Percentiles rank a stretch among this genome's conserved stretches.
Evolutionary conservation across 2,113 vertebrate species (phyloP).

Genomic region (Lota lota): DNA sequence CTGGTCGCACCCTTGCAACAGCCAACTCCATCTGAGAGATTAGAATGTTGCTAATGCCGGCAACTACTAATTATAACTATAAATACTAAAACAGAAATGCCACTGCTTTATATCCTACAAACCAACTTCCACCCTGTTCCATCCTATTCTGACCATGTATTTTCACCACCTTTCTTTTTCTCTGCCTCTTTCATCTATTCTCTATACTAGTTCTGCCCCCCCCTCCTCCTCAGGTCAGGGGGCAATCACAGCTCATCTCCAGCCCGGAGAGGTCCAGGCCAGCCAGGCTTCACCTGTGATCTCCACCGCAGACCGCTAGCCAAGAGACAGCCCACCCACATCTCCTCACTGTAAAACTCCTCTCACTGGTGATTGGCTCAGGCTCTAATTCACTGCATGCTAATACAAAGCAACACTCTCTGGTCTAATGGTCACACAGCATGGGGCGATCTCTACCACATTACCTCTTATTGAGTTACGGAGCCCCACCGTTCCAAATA

Average conservation of each 20-base stretch:
- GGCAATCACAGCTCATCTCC: background rate
- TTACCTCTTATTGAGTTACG: slow-evolving; percentile 93
- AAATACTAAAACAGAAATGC: too few relatives aligned
- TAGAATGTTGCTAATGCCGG: too few relatives aligned
- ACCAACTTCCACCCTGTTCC: too few relatives aligned
- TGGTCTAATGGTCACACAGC: slow-evolving; percentile 86
- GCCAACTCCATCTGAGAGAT: background rate
- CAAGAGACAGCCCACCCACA: slow-evolving; percentile 42
- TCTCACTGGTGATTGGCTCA: slow-evolving; percentile 64
- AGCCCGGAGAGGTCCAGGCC: background rate
- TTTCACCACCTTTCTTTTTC: slow-evolving; percentile 3
- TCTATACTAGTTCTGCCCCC: background rate
- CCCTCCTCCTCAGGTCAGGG: background rate
- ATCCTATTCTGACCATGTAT: too few relatives aligned
- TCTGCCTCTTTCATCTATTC: background rate
- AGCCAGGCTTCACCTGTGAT: slow-evolving; percentile 9
- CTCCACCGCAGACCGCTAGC: slow-evolving; percentile 34
- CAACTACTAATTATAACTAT: too few relatives aligned
- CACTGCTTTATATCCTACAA: too few relatives aligned
- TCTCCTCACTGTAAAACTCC: slow-evolving; percentile 27
- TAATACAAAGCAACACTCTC: slow-evolving; percentile 73
- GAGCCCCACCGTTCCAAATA: slow-evolving; percentile 92
- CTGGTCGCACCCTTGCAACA: background rate
- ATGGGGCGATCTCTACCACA: slow-evolving; percentile 89
- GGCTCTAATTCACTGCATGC: slow-evolving; percentile 67